Evolutionary conservation across 2,888 invertebrate species (phyloP), one percentile per base, ranked within the genome.

Genomic region (Agonopterix heracliana): DNA sequence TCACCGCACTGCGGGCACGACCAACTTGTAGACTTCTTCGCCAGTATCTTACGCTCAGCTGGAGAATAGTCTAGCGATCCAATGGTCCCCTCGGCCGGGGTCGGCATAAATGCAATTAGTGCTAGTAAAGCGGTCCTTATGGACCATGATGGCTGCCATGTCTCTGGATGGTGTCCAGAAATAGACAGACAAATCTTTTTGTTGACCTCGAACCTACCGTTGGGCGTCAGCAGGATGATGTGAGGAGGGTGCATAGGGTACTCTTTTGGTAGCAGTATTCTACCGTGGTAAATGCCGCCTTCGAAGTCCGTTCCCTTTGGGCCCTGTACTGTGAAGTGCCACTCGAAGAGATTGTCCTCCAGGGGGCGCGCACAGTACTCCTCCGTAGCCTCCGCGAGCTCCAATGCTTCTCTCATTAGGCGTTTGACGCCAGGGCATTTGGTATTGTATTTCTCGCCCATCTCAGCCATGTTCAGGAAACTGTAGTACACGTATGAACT

Each of bases 171-270:
- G 81, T 97, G 94, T 4, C 96, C 97, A 53, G 97, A 98, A 66
- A 98, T 98, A 55, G 96, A 97, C 59, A 98, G 85, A 75, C 98
- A 98, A 66, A 98, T 97, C 83, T 98, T 98, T 78, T 96, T 97
- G 76, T 96, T 95, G 8, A 92, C 91, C 86, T 98, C 97, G 85
- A 98, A 98, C 59, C 98, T 91, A 44, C 98, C 98, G 80, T 97
- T 98, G 2, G 97, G 97, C 17, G 98, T 98, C 46, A 98, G 78
- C 45, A 98, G 85, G 66, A 98, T 96, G 59, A 98, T 96, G 75
- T 96, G 96, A 5, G 98, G 98, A 47, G 98, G 98, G 82, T 98
- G 97, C 97, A 98, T 97, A 0, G 98, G 98, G 82, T 98, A 98
- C 63, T 98, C 97, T 48, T 96, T 93, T 0, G 98, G 98, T 57